A percentile compares a stretch with the other conserved stretches of the same genome.
These are phyloP conservation scores for Sylvicapra grimmia DNA, from an alignment of 2,113 vertebrate species.

Conservation along the genomic window DNA sequence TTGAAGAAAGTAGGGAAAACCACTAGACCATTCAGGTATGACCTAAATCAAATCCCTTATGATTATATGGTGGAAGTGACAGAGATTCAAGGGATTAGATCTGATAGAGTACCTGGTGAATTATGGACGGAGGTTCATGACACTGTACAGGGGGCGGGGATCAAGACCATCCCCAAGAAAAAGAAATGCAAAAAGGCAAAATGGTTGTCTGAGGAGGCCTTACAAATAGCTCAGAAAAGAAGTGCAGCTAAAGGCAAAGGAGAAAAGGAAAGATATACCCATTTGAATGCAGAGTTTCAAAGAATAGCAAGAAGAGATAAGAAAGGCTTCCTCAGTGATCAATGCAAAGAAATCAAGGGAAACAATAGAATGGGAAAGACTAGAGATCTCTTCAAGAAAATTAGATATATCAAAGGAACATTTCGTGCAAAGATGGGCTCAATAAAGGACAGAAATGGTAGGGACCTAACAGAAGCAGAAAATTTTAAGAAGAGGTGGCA, in stretches of 20 bases:
- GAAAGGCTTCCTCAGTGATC: background rate
- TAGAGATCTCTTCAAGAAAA: background rate
- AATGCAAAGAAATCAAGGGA: background rate
- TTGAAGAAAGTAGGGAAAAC: background rate
- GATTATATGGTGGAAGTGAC: background rate
- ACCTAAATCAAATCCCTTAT: background rate
- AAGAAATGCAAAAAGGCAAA: background rate
- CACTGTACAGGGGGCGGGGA: background rate
- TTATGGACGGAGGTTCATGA: background rate
- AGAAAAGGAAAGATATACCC: background rate
- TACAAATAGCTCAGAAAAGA: background rate
- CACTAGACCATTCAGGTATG: background rate
- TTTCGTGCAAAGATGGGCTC: background rate
- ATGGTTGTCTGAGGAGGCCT: background rate
- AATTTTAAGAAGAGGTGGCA: background rate
- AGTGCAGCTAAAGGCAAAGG: background rate
- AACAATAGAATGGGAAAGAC: background rate
- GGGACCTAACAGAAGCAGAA: background rate
- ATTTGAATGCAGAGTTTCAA: background rate
- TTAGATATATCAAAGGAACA: background rate
- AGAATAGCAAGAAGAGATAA: background rate
- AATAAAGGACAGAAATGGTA: background rate
- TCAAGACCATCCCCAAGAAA: background rate
- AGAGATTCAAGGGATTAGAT: background rate
- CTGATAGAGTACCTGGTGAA: background rate